Evolutionary conservation across 2,797 vertebrate genomes (phyloP).

Genomic region (Microhierax caerulescens): DNA sequence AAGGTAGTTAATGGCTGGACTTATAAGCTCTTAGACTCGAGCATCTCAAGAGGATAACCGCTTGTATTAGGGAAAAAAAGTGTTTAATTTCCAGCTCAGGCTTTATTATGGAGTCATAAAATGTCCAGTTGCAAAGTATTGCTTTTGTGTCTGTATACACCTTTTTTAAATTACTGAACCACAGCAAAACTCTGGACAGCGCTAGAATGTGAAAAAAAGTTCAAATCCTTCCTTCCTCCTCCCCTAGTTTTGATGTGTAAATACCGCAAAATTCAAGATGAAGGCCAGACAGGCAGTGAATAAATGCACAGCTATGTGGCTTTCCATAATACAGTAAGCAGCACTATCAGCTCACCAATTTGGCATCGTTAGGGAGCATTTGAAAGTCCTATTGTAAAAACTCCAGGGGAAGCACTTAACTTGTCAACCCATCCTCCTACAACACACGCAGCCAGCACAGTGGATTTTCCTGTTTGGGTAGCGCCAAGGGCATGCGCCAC

Average conservation of each 20-base stretch:
- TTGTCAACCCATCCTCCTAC: slow-evolving; percentile 62
- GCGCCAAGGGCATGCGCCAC: background rate
- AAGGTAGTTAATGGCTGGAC: background rate
- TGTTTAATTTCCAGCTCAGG: background rate
- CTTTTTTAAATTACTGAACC: background rate
- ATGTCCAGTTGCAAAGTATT: background rate
- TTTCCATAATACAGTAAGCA: background rate
- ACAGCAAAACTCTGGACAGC: background rate
- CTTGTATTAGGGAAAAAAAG: background rate
- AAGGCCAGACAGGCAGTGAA: background rate
- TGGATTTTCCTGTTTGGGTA: background rate
- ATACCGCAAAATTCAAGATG: background rate
- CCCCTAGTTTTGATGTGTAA: background rate
- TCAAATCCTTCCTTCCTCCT: background rate
- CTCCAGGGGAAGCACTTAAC: slow-evolving; percentile 77
- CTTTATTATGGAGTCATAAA: background rate
- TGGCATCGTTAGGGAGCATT: background rate
- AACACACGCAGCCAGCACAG: background rate
- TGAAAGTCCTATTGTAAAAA: slow-evolving; percentile 43
- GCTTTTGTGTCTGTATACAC: background rate
- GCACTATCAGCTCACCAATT: background rate
- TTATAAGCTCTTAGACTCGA: background rate
- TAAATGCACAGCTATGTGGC: background rate
- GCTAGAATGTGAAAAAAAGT: background rate
- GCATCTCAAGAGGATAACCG: background rate